These are phyloP conservation scores for Chrysodeixis includens DNA, from an alignment of 2,888 invertebrate genomes.

Conservation along the genomic window DNA sequence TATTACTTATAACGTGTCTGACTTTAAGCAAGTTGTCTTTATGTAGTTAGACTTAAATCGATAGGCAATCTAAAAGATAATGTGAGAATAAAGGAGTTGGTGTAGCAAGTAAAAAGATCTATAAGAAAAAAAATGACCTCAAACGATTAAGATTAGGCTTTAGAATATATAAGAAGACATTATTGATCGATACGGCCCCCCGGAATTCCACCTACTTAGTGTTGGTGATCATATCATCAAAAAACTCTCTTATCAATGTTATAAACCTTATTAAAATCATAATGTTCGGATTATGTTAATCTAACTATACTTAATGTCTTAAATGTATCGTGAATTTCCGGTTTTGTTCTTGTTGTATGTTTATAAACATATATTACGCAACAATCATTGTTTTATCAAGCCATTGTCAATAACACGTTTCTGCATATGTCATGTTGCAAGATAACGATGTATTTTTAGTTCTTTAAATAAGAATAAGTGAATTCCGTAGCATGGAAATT, in stretches of 20 bases:
- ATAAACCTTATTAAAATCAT: background rate
- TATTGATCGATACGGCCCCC: background rate
- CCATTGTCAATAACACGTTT: slow-evolving; percentile 2
- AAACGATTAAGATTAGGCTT: no score
- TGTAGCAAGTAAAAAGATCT: no score
- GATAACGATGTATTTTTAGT: background rate
- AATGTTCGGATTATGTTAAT: background rate
- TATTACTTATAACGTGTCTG: no score
- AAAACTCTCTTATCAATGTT: background rate
- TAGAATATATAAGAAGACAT: no score
- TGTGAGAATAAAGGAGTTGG: no score
- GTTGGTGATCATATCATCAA: background rate
- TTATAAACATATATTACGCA: background rate
- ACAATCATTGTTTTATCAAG: background rate
- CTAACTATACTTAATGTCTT: background rate
- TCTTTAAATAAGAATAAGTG: background rate
- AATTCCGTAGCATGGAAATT: background rate
- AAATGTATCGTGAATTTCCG: background rate
- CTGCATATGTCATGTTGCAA: slow-evolving; percentile 4
- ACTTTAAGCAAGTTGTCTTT: no score
- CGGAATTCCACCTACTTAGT: background rate
- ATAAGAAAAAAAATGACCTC: no score
- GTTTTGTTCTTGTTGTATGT: background rate
- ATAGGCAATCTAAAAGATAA: no score
- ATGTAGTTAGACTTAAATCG: no score